Percentiles rank a stretch among this genome's conserved stretches.
Evolutionary conservation across 2,113 vertebrate species (phyloP).

Genomic region (Dasyurus viverrinus): DNA sequence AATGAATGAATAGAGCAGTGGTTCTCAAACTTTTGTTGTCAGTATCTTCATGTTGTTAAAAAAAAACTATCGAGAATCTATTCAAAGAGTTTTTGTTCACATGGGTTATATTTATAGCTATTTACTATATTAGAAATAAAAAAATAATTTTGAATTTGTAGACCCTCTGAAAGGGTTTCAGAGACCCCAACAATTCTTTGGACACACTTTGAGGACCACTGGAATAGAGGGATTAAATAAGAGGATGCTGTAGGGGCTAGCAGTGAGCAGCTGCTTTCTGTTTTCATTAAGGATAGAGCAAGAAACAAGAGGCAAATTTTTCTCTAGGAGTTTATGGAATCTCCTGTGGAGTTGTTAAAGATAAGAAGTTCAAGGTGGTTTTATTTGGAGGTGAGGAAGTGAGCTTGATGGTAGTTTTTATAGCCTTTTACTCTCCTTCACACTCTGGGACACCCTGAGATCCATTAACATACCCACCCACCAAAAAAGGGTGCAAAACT

Average conservation of each 20-base stretch:
- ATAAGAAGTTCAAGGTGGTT: background rate
- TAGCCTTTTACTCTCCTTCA: no score
- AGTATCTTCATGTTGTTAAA: no score
- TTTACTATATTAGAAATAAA: no score
- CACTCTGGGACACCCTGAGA: background rate
- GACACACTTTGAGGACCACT: no score
- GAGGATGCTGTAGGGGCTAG: background rate
- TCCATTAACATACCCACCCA: background rate
- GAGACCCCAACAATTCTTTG: no score
- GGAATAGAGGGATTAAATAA: conserved; percentile 9
- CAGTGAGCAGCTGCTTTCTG: background rate
- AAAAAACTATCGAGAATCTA: no score
- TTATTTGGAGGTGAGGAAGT: background rate
- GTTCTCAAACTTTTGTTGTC: no score
- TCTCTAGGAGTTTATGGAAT: background rate
- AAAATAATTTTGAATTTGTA: no score
- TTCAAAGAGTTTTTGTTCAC: no score
- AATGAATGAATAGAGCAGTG: background rate
- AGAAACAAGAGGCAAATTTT: background rate
- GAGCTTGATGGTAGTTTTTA: background rate
- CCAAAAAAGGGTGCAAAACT: background rate
- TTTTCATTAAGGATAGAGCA: background rate
- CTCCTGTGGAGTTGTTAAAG: conserved; percentile 17
- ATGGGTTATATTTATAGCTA: no score
- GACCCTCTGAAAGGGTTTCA: no score